Evolutionary conservation across 2,888 invertebrate genomes (phyloP).

Genomic region (Synergus gifuensis): DNA sequence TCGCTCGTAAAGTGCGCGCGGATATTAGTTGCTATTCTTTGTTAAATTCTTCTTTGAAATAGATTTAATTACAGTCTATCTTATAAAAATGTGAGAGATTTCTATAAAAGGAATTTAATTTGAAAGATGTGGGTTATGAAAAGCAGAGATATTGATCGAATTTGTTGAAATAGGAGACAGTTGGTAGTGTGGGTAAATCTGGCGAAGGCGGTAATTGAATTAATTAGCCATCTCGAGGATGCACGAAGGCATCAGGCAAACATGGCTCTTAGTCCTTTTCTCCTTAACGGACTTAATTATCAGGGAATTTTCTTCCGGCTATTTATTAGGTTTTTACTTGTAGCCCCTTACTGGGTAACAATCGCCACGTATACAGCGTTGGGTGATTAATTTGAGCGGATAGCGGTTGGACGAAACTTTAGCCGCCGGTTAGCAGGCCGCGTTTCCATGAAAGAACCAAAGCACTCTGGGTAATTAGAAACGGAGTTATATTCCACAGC

Average conservation of each 20-base stretch:
- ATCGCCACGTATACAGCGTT: conserved; percentile 62
- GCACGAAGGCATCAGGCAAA: conserved; percentile 62
- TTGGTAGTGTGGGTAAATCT: conserved; percentile 10
- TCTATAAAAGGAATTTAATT: not conserved
- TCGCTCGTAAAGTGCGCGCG: too few relatives aligned
- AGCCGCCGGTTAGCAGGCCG: conserved; percentile 56
- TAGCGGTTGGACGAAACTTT: conserved; percentile 66
- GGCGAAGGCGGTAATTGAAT: conserved; percentile 59
- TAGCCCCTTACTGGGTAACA: conserved; percentile 67
- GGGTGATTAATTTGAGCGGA: conserved; percentile 58
- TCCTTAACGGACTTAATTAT: conserved; percentile 75
- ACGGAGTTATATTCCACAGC: conserved; percentile 72
- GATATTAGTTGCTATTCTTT: too few relatives aligned
- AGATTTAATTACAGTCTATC: not conserved
- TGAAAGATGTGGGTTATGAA: not conserved
- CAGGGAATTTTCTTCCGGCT: conserved; percentile 71
- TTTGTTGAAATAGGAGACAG: conserved; percentile 44
- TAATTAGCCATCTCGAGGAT: conserved; percentile 75
- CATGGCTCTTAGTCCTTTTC: conserved; percentile 63
- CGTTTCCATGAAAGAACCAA: conserved; percentile 71
- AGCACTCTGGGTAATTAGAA: conserved; percentile 76
- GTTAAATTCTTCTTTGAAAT: not conserved
- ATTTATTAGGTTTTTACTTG: conserved; percentile 76
- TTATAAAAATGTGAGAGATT: not conserved
- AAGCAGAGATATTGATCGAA: conserved; percentile 36